Percentiles rank a stretch among this genome's conserved stretches.
These are phyloP conservation scores for Rhysida immarginata DNA, from an alignment of 1,140 invertebrate species.

Conservation along the genomic window DNA sequence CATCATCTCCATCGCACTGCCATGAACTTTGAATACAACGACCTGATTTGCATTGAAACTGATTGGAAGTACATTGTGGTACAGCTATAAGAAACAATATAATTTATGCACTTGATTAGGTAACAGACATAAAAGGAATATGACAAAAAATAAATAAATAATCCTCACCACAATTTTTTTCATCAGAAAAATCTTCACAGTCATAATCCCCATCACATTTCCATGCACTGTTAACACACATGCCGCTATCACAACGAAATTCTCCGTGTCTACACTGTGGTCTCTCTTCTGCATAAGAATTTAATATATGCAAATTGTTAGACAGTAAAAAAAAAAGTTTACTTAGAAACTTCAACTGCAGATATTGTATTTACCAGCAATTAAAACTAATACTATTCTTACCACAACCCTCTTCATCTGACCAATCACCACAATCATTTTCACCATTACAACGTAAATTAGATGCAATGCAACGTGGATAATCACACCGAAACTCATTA, in stretches of 20 bases:
- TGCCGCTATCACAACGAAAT: conserved; percentile 40
- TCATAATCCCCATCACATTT: conserved; percentile 32
- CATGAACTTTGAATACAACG: conserved; percentile 43
- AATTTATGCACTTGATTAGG: not conserved
- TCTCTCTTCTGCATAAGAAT: not conserved
- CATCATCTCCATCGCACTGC: conserved; percentile 49
- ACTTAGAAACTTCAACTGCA: not conserved
- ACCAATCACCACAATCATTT: conserved; percentile 48
- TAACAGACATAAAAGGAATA: not conserved
- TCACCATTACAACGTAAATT: conserved; percentile 41
- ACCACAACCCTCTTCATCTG: conserved; percentile 49
- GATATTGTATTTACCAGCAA: not conserved
- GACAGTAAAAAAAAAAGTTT: too few species aligned
- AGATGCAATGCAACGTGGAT: conserved; percentile 31
- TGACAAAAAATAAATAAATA: conserved; percentile 7
- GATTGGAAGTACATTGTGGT: conserved; percentile 5
- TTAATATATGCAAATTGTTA: too few species aligned
- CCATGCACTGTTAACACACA: conserved; percentile 17
- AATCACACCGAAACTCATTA: conserved; percentile 30
- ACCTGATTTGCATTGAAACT: conserved; percentile 37
- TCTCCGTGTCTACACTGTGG: conserved; percentile 32
- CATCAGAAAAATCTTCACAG: conserved; percentile 55
- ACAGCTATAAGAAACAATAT: not conserved
- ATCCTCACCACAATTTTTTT: conserved; percentile 49
- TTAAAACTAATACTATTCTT: not conserved